Conservation (phyloP, 2,113 vertebrate species). For the Thomomys bottae region DNA sequence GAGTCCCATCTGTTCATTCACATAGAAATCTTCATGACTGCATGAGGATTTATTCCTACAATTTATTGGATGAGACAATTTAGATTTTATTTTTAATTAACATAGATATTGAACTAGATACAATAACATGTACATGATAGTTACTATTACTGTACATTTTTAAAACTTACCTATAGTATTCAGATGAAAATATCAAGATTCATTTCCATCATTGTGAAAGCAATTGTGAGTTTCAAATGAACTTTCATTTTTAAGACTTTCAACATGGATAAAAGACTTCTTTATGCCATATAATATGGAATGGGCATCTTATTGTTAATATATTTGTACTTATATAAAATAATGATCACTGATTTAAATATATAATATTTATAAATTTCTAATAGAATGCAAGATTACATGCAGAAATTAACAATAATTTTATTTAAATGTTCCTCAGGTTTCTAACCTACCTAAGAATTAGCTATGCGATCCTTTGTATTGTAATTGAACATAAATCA, state of each 20-base stretch:
- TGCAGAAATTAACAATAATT: background rate
- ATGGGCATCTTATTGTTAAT: background rate
- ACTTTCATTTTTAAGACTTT: background rate
- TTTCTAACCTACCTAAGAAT: background rate
- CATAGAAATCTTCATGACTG: background rate
- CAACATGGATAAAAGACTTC: background rate
- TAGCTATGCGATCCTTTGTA: background rate
- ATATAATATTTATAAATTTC: background rate
- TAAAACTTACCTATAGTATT: background rate
- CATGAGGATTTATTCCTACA: background rate
- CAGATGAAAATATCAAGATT: background rate
- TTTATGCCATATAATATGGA: background rate
- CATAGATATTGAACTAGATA: no score
- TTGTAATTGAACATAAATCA: background rate
- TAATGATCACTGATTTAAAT: background rate
- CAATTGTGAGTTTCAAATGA: background rate
- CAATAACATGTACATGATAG: no score
- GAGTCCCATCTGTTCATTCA: background rate
- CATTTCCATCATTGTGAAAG: background rate
- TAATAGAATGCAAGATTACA: background rate
- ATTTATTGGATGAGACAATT: conserved; percentile 15
- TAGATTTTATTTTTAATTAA: background rate
- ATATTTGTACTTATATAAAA: background rate
- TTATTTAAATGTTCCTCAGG: conserved; percentile 2
- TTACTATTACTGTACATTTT: background rate